A percentile compares a stretch with the other conserved stretches of the same genome.
Conservation (phyloP, 64 coral and sea anemone genomes). For the Stichodactyla mertensii region DNA sequence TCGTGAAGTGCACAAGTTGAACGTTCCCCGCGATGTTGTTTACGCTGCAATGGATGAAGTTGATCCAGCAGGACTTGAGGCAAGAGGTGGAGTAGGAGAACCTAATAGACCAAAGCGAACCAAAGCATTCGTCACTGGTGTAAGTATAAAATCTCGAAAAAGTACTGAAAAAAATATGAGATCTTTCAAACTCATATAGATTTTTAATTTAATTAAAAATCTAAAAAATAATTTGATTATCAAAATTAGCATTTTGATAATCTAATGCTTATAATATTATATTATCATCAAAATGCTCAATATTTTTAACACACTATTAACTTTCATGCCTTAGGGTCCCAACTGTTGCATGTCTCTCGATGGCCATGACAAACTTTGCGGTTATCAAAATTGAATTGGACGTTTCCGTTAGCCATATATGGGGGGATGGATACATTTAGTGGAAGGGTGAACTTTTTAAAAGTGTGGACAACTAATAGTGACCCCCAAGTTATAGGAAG, state of each 20-base stretch:
- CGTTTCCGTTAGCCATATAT: background rate
- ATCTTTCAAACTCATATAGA: no score
- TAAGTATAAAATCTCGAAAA: conserved; percentile 26
- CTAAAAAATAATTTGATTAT: no score
- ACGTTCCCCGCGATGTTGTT: conserved; percentile 26
- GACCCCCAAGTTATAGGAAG: background rate
- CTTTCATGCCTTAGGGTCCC: no score
- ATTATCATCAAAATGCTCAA: background rate
- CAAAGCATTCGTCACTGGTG: conserved; percentile 2
- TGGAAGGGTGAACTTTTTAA: conserved; percentile 23
- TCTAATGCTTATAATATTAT: background rate
- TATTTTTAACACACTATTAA: no score
- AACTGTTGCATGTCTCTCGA: no score
- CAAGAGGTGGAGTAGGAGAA: conserved; percentile 13
- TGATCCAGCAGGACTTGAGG: conserved; percentile 23
- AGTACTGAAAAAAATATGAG: background rate
- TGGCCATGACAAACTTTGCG: no score
- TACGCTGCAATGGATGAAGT: conserved; percentile 20
- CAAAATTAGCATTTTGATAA: no score
- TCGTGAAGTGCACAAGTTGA: conserved; percentile 18
- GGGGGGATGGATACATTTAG: background rate
- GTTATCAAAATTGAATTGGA: conserved; percentile 38
- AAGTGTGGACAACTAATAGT: conserved; percentile 14
- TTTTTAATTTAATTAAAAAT: no score
- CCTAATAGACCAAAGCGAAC: conserved; percentile 21